Percentiles rank a stretch among this genome's conserved stretches.
phyloP scores from a whole-genome alignment of 2,797 vertebrate genomes.

The Sebastes oblongus region DNA sequence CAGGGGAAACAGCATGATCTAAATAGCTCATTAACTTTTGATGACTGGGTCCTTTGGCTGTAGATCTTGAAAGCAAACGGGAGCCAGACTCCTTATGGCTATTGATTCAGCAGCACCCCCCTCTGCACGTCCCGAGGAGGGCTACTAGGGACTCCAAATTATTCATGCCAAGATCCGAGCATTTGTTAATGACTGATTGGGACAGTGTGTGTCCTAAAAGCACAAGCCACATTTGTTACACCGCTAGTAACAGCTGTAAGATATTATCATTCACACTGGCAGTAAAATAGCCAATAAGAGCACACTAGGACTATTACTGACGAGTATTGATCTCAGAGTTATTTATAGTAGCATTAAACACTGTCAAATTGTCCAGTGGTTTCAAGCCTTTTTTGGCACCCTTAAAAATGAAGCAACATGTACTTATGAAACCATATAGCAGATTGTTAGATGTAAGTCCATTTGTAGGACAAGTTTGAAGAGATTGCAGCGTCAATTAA shows the following conservation, averaged over 20 bases:
- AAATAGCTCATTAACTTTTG: conserved; percentile 84
- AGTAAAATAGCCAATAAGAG: conserved; percentile 14
- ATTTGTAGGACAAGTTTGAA: background rate
- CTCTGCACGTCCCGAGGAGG: conserved; percentile 43
- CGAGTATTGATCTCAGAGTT: background rate
- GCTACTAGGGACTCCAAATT: conserved; percentile 69
- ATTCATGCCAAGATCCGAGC: conserved; percentile 69
- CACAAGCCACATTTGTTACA: conserved; percentile 32
- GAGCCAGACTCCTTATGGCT: conserved; percentile 78
- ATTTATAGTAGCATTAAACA: background rate
- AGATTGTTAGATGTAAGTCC: background rate
- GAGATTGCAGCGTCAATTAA: background rate
- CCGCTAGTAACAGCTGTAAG: conserved; percentile 15
- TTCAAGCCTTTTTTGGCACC: background rate
- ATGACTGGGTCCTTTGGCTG: conserved; percentile 79
- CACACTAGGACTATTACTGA: background rate
- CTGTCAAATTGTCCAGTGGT: background rate
- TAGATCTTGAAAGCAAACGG: conserved; percentile 80
- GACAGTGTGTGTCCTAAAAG: conserved; percentile 48
- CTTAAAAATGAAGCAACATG: background rate
- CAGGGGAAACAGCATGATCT: conserved; percentile 76
- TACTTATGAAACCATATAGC: background rate
- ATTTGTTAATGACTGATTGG: conserved; percentile 64
- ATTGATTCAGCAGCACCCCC: conserved; percentile 71
- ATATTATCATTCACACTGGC: conserved; percentile 2